Conservation (phyloP, 2,888 invertebrate species). For the Lottia scabra region DNA sequence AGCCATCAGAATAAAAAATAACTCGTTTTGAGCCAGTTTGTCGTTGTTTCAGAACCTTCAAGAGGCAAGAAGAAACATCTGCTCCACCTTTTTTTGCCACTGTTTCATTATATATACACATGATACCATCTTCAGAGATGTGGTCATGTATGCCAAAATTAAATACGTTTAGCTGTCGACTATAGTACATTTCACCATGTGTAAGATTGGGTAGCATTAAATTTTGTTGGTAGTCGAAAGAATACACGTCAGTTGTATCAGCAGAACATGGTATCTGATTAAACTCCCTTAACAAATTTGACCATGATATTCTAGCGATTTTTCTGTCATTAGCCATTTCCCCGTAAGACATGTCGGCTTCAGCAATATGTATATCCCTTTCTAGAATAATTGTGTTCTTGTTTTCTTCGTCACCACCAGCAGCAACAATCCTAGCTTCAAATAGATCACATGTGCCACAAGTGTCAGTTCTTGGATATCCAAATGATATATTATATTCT, state of each 20-base stretch:
- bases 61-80: not conserved
- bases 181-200: not conserved
- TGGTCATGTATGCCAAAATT: not conserved
- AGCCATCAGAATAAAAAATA: slow-evolving; percentile 2
- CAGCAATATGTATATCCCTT: not conserved
- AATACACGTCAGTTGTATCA: not conserved
- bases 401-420: not conserved
- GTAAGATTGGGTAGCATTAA: not conserved
- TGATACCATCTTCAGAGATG: not conserved
- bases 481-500: not conserved
- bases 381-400: not conserved
- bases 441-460: not conserved
- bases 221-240: not conserved
- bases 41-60: not conserved
- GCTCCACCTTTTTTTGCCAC: not conserved
- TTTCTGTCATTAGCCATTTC: not conserved
- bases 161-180: not conserved
- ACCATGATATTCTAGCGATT: not conserved
- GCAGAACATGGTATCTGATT: not conserved
- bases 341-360: not conserved
- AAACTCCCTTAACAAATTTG: not conserved
- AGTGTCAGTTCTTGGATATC: not conserved
- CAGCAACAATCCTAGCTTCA: not conserved
- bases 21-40: not conserved
- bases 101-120: not conserved